Evolutionary conservation across 1,140 invertebrate genomes (phyloP).

Genomic region (Drosophila mauritiana): DNA sequence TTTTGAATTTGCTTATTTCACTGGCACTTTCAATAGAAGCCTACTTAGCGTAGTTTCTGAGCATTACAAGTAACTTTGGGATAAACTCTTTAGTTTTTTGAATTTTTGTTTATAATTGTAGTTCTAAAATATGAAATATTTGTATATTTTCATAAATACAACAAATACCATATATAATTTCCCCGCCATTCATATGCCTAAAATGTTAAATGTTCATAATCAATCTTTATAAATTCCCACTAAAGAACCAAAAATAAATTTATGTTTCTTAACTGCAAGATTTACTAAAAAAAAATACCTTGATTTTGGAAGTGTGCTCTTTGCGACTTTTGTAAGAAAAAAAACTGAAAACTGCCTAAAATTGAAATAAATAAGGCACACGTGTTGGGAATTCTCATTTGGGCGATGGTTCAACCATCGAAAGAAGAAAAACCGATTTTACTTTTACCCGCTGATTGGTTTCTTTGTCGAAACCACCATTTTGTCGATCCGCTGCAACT

Average conservation of each 20-base stretch:
- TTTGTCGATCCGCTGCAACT: constrained; percentile 21
- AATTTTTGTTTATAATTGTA: no score
- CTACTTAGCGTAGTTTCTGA: neutral
- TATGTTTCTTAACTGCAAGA: neutral
- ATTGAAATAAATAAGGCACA: constrained; percentile 25
- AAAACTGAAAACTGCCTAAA: constrained; percentile 1
- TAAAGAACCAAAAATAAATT: no score
- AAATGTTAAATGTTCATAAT: no score
- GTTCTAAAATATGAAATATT: no score
- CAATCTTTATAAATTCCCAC: no score
- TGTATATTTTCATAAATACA: no score
- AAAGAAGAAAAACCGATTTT: constrained; percentile 4
- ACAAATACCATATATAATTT: no score
- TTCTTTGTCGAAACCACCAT: constrained; percentile 12
- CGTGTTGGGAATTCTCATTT: constrained; percentile 11
- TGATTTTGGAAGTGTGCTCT: neutral
- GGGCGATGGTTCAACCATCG: neutral
- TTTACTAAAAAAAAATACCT: neutral
- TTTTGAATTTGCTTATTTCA: neutral
- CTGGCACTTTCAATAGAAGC: neutral
- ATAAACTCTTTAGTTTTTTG: no score
- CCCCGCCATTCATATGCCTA: no score
- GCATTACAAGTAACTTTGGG: no score
- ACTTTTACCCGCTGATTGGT: constrained; percentile 4
- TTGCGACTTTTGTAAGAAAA: constrained; percentile 7